Percentiles rank a stretch among this genome's conserved stretches.
These are phyloP conservation scores for Oscheius sp. DNA, from an alignment of 1,140 invertebrate genomes.

Conservation along the genomic window DNA sequence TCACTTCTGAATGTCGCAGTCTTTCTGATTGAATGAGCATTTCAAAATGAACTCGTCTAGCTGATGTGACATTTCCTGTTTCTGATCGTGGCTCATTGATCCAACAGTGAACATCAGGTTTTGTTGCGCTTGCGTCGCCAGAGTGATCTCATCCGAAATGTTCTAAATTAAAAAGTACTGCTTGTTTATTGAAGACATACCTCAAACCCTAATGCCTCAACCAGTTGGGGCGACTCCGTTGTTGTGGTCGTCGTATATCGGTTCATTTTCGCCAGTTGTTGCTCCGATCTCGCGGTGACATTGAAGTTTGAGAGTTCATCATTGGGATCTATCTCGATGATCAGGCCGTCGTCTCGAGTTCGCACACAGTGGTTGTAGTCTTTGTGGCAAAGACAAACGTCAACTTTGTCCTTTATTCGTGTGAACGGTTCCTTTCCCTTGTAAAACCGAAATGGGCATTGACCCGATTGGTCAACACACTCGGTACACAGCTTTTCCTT, in stretches of 20 bases:
- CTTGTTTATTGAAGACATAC: constrained; percentile 35
- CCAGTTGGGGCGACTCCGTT: constrained; percentile 51
- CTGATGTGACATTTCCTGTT: constrained; percentile 49
- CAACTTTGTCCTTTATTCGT: constrained; percentile 21
- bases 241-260: constrained; percentile 53
- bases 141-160: constrained; percentile 56
- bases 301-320: constrained; percentile 47
- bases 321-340: constrained; percentile 54
- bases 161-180: constrained; percentile 51
- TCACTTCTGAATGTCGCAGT: constrained; percentile 57
- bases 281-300: constrained; percentile 31
- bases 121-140: constrained; percentile 51
- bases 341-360: constrained; percentile 56
- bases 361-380: constrained; percentile 59
- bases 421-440: constrained; percentile 27
- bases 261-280: not conserved
- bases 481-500: constrained; percentile 58
- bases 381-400: constrained; percentile 49
- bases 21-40: constrained; percentile 58
- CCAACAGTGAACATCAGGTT: constrained; percentile 58
- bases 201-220: constrained; percentile 57
- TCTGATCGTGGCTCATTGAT: constrained; percentile 45
- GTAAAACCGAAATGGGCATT: constrained; percentile 59
- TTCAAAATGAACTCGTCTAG: constrained; percentile 56
- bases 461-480: constrained; percentile 50